Evolutionary conservation across 1,140 invertebrate genomes (phyloP), one percentile per base, ranked within the genome.

Genomic region (Harpegnathos saltator): DNA sequence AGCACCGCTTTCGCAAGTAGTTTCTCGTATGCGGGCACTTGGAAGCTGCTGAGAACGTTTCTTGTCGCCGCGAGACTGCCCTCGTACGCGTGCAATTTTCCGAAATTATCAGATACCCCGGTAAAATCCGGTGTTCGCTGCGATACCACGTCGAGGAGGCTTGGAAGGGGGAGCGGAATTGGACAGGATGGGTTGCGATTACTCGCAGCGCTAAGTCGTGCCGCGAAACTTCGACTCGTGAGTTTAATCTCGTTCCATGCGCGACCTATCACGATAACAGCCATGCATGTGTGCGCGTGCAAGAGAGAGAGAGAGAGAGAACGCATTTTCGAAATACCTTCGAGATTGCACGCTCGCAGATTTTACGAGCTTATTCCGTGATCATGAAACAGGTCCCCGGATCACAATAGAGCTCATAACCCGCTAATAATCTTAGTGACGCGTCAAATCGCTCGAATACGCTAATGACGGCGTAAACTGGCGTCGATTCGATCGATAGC

Each of bases 381-480:
- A 17, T 44, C 5, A 15, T 29, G 15, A 1, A 65, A 17, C 50
- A 54, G 7, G 24, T 0, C 29, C 7, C 17, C 3, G 38, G 44
- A 48, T 48, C 48, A 48, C 38, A 48, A n/a, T 48, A 24, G 15
- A 66, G 62, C 38, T 24, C 66, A 66, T 54, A 66, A 33, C 48
- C 52, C 26, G 17, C 48, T 65, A 65, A 75, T 75, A 63, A 77
- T 66, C 74, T 77, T 77, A 77, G 74, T 77, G n/a, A 65, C 26
- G 48, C 61, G 61, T 59, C 48, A 77, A 77, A 66, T 77, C 19
- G 48, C 26, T 77, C 19, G 61, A 54, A 66, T 66, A 65, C 59
- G 15, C 66, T 77, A 66, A 66, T 66, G 50, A 66, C 62, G 26
- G 29, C 5, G 29, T 66, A 19, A 77, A 66, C 17, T 54, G 62